Evolutionary conservation across 2,113 vertebrate species (phyloP).

Genomic region (Pogonocichla stellata): DNA sequence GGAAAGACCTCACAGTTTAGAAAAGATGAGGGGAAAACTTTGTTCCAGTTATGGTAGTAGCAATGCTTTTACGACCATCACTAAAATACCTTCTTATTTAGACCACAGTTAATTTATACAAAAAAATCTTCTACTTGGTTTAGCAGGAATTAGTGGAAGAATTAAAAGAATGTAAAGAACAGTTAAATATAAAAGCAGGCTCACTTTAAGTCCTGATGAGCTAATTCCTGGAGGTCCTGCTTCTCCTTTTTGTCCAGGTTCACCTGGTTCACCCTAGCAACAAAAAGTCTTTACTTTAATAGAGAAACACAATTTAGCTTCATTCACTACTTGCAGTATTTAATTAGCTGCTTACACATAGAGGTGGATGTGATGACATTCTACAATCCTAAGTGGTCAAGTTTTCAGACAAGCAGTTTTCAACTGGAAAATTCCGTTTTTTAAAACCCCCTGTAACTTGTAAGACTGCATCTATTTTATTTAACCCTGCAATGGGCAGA

Average conservation of each 20-base stretch:
- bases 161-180: background rate
- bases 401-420: background rate
- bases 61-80: background rate
- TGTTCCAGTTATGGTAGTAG: background rate
- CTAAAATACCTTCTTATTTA: background rate
- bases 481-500: background rate
- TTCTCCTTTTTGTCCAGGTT: slow-evolving; percentile 62
- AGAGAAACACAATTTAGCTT: background rate
- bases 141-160: background rate
- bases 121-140: background rate
- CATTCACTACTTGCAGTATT: background rate
- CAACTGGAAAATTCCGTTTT: background rate
- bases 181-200: background rate
- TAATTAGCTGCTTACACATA: background rate
- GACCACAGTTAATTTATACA: background rate
- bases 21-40: background rate
- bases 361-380: background rate
- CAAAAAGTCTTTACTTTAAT: background rate
- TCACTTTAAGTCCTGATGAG: slow-evolving; percentile 80
- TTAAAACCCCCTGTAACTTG: background rate
- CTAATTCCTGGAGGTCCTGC: slow-evolving; percentile 69
- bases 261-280: slow-evolving; percentile 65
- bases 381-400: background rate
- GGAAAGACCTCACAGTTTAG: background rate
- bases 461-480: background rate